Evolutionary conservation across 2,797 vertebrate species (phyloP), one percentile per base, ranked within the genome.

Genomic region (Acridotheres tristis): DNA sequence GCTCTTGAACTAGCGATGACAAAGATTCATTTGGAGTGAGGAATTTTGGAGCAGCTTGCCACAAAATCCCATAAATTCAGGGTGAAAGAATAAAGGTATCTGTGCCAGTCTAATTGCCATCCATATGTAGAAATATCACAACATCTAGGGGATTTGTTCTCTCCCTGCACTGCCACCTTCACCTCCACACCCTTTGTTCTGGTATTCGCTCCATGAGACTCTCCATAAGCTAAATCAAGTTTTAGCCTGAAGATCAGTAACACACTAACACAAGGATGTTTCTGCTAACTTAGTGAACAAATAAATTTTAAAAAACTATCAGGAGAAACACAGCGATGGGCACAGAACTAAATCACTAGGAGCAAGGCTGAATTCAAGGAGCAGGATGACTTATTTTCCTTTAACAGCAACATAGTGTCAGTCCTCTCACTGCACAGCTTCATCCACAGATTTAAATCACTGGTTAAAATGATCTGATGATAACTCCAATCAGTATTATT

Each of bases 381-480:
- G 9, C 0, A 0, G 1, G 10, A 38, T 62, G 14, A 40, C 14
- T 43, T 76, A 18, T 27, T 36, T 82, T n/a, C 38, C 32, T 68
- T 61, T 20, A 79, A 29, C 14, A 68, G 19, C 20, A 72, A 26
- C 7, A 29, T 1, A 2, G 1, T 7, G 7, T 26, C 4, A 0
- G 40, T 30, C 5, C 0, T 0, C 20, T 72, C 50, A 65, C 10
- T 11, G 32, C 32, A 36, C 10, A 61, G 51, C 9, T 88, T 72
- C 54, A 58, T 14, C 8, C 43, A n/a, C 10, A 61, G 48, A 47
- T 25, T 68, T 36, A 85, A 57, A 53, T 8, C 32, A 38, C 20
- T 32, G 29, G 10, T 66, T 73, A 50, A 79, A 92, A 68, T 13
- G 9, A 76, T 8, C 19, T 6, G 13, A 7, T 48, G 13, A 7